Evolutionary conservation across 2,113 vertebrate species (phyloP).

Genomic region (Lonchura striata): DNA sequence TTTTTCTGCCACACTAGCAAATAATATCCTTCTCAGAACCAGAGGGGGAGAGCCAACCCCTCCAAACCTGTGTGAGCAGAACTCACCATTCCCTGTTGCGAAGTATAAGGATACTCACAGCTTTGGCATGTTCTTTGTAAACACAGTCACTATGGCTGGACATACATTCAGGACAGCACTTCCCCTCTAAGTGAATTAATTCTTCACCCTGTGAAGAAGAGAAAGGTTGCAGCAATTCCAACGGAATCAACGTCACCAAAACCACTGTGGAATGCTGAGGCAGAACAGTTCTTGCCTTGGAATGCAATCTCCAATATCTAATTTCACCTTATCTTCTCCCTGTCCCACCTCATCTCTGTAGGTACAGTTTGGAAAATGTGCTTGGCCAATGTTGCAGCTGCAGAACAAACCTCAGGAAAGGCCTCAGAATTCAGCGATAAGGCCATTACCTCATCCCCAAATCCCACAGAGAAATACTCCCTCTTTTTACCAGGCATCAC

Average conservation of each 20-base stretch:
- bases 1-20: not conserved
- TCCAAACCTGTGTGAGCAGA: not conserved
- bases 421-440: not conserved
- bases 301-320: slow-evolving; percentile 42
- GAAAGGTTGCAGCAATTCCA: slow-evolving; percentile 1
- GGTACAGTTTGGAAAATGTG: not conserved
- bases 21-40: not conserved
- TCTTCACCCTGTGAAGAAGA: slow-evolving; percentile 81
- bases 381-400: not conserved
- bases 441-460: not conserved
- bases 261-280: slow-evolving; percentile 11
- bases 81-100: not conserved
- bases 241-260: not conserved
- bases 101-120: slow-evolving; percentile 76
- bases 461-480: not conserved
- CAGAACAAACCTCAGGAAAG: not conserved
- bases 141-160: slow-evolving; percentile 74
- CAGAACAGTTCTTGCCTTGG: slow-evolving; percentile 14
- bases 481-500: not conserved
- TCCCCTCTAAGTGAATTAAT: slow-evolving; percentile 80
- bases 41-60: not conserved
- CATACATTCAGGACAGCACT: slow-evolving; percentile 91
- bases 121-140: slow-evolving; percentile 72
- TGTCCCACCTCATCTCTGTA: not conserved
- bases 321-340: slow-evolving; percentile 56